These are phyloP conservation scores for Electrona antarctica DNA, from an alignment of 2,113 vertebrate species.

Conservation along the genomic window DNA sequence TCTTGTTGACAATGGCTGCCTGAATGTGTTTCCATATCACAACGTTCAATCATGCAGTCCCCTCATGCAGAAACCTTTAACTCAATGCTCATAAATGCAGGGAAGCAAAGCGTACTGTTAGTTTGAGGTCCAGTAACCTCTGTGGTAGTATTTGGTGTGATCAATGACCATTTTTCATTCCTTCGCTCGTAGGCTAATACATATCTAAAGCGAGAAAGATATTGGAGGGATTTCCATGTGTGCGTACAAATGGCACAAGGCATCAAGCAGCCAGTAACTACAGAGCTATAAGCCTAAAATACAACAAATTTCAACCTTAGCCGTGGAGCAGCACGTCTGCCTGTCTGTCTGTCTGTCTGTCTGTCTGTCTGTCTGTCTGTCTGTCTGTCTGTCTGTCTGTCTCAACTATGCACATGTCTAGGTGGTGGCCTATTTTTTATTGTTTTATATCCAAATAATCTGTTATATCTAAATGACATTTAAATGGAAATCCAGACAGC, in stretches of 20 bases:
- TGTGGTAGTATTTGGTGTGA: conserved; percentile 28
- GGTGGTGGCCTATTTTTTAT: conserved; percentile 69
- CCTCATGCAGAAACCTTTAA: conserved; percentile 78
- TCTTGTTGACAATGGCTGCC: conserved; percentile 72
- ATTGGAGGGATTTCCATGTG: neutral
- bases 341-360: too few species aligned
- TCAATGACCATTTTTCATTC: conserved; percentile 29
- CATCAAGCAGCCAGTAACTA: neutral
- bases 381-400: too few species aligned
- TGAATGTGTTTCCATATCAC: conserved; percentile 73
- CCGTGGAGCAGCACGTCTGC: too few species aligned
- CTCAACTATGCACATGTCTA: conserved; percentile 32
- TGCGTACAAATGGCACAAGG: conserved; percentile 9
- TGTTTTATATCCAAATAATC: conserved; percentile 65
- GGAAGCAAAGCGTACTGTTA: conserved; percentile 51
- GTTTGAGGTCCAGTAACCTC: conserved; percentile 26
- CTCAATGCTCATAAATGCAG: conserved; percentile 67
- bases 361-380: too few species aligned
- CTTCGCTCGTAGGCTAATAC: neutral
- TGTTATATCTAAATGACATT: conserved; percentile 72
- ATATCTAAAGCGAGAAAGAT: neutral
- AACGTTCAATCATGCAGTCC: conserved; percentile 74
- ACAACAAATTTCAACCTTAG: too few species aligned
- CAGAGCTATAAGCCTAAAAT: too few species aligned
- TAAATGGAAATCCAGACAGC: conserved; percentile 73